phyloP scores from a whole-genome alignment of 2,888 invertebrate genomes.

The Atrina japonica region DNA sequence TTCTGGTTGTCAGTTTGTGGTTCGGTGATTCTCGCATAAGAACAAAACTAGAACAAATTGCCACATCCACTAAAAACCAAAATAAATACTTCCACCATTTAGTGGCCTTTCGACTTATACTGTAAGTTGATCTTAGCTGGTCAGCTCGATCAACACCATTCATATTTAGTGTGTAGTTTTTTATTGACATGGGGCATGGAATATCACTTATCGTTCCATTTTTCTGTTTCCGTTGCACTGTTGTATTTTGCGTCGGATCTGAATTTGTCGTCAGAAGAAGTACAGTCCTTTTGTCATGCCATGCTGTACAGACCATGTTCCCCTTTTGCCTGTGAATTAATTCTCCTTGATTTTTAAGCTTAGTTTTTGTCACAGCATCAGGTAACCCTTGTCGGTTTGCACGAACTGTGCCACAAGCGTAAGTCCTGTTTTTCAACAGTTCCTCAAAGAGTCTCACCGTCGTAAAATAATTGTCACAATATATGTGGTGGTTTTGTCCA shows the following conservation, averaged over 20 bases:
- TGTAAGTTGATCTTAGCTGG: slow-evolving; percentile 20
- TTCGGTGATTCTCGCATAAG: slow-evolving; percentile 28
- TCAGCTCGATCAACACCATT: slow-evolving; percentile 31
- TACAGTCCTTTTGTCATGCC: slow-evolving; percentile 11
- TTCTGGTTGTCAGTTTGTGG: neutral
- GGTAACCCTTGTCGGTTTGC: slow-evolving; percentile 6
- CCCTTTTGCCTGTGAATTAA: neutral
- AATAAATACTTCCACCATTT: too few relatives aligned
- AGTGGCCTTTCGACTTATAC: slow-evolving; percentile 7
- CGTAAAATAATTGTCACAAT: too few relatives aligned
- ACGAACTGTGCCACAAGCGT: too few relatives aligned
- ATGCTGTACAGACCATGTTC: neutral
- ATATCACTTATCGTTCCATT: slow-evolving; percentile 22
- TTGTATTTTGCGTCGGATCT: neutral
- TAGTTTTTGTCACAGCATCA: neutral
- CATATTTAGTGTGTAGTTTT: slow-evolving; percentile 1
- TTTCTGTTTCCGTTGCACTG: slow-evolving; percentile 20
- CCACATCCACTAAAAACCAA: too few relatives aligned
- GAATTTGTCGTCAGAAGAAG: slow-evolving; percentile 14
- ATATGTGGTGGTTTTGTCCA: slow-evolving; percentile 17
- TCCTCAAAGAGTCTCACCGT: neutral
- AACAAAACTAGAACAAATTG: slow-evolving; percentile 11
- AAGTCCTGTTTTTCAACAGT: neutral
- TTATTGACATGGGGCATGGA: slow-evolving; percentile 5
- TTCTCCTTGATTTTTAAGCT: slow-evolving; percentile 11